Percentiles rank a stretch among this genome's conserved stretches.
Evolutionary conservation across 2,113 vertebrate species (phyloP).

Genomic region (Onychorhynchus coronatus): DNA sequence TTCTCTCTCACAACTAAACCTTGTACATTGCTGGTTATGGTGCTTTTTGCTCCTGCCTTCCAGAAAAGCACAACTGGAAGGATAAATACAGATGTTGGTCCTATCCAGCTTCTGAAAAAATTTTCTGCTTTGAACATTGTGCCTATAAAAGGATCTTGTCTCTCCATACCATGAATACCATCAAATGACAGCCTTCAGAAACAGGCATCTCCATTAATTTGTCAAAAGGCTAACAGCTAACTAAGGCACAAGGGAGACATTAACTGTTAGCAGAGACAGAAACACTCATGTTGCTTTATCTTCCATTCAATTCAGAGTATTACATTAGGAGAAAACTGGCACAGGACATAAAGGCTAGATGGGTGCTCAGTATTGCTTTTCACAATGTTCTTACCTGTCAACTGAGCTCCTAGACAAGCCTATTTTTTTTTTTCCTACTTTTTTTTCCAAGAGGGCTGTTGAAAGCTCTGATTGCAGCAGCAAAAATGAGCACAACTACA

Average conservation of each 20-base stretch:
- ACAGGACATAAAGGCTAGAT: not conserved
- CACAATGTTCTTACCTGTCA: not conserved
- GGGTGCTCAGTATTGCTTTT: not conserved
- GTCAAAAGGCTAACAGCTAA: not conserved
- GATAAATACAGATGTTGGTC: not conserved
- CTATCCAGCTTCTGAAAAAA: not conserved
- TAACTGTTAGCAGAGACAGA: not conserved
- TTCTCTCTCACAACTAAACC: not conserved
- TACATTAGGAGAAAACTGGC: not conserved
- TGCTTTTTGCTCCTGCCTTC: not conserved
- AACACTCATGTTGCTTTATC: not conserved
- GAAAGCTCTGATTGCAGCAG: not conserved
- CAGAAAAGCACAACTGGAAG: not conserved
- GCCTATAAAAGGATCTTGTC: not conserved
- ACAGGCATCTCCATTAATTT: not conserved
- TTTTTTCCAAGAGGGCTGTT: not conserved
- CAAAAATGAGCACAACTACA: not conserved
- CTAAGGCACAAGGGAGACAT: not conserved
- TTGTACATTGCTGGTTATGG: rapidly evolving
- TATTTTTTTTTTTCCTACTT: too few relatives aligned
- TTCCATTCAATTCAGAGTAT: not conserved
- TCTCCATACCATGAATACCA: not conserved
- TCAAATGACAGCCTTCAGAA: not conserved
- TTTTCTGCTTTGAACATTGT: not conserved
- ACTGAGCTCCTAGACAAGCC: not conserved